Evolutionary conservation across 2,113 vertebrate genomes (phyloP).

Genomic region (Nanorana parkeri): DNA sequence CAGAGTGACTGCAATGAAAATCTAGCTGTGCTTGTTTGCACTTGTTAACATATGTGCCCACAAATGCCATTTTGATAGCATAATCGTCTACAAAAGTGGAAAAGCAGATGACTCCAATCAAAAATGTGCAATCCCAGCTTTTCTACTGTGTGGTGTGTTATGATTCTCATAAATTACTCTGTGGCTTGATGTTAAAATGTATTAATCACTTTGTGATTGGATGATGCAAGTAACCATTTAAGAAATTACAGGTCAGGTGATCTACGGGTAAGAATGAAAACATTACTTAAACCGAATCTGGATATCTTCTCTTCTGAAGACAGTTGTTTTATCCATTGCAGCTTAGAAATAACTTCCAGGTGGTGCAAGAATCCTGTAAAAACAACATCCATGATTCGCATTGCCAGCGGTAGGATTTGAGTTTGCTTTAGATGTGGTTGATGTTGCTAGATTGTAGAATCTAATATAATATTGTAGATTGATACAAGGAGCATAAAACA

Average conservation of each 20-base stretch:
- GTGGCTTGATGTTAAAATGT: conserved; percentile 14
- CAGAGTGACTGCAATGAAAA: no score
- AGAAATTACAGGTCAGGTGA: conserved; percentile 7
- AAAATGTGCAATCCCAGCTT: not conserved
- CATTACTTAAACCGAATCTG: conserved; percentile 24
- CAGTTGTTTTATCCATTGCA: conserved; percentile 37
- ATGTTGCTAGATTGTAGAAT: conserved; percentile 31
- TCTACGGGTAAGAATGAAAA: conserved; percentile 32
- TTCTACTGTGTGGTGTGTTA: not conserved
- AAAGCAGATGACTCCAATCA: not conserved
- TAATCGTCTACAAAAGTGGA: no score
- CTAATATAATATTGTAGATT: conserved; percentile 38
- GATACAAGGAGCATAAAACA: conserved; percentile 10
- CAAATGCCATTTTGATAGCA: no score
- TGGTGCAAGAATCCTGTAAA: conserved; percentile 41
- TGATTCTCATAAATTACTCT: not conserved
- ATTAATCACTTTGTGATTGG: conserved; percentile 34
- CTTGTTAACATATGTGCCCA: no score
- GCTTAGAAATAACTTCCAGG: conserved; percentile 52
- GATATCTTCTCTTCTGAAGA: conserved; percentile 23
- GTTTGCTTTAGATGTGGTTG: conserved; percentile 34
- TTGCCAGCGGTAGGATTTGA: conserved; percentile 40
- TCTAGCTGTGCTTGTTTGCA: no score
- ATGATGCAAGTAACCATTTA: not conserved
- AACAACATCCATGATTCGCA: conserved; percentile 36